Conservation (phyloP, 2,113 vertebrate genomes). For the Psittacus erithacus region DNA sequence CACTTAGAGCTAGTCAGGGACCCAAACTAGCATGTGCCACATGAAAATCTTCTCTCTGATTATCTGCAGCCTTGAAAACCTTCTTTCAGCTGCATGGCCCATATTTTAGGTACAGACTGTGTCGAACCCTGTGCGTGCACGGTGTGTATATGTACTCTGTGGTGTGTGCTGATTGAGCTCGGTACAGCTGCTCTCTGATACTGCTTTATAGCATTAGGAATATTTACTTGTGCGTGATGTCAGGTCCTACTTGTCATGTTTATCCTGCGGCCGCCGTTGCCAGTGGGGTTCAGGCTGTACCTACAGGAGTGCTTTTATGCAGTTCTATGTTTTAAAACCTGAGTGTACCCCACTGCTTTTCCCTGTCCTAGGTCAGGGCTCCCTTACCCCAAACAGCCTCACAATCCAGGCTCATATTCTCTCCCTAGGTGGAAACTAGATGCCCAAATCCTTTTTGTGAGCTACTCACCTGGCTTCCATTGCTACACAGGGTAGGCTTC, state of each 20-base stretch:
- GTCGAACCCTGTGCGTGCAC: background rate
- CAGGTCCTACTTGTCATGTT: constrained; percentile 18
- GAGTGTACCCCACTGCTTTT: background rate
- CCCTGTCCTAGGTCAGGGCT: background rate
- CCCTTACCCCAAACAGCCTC: background rate
- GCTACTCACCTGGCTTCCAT: accelerated
- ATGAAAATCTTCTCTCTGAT: background rate
- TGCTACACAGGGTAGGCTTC: background rate
- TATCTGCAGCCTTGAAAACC: background rate
- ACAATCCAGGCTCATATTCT: background rate
- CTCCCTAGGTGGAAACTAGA: background rate
- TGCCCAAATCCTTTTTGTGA: background rate
- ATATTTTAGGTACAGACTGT: background rate
- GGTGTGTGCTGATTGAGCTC: constrained; percentile 7
- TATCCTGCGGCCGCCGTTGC: background rate
- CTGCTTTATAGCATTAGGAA: constrained; percentile 39
- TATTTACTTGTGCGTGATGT: background rate
- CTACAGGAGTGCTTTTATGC: constrained; percentile 16
- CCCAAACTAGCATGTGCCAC: background rate
- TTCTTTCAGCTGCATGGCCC: background rate
- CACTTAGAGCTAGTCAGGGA: background rate
- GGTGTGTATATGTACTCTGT: background rate
- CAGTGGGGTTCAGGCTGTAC: background rate
- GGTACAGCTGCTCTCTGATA: background rate
- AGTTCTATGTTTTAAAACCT: background rate